phyloP scores from a whole-genome alignment of 2,113 vertebrate genomes.

The Sporophila hypoxantha region DNA sequence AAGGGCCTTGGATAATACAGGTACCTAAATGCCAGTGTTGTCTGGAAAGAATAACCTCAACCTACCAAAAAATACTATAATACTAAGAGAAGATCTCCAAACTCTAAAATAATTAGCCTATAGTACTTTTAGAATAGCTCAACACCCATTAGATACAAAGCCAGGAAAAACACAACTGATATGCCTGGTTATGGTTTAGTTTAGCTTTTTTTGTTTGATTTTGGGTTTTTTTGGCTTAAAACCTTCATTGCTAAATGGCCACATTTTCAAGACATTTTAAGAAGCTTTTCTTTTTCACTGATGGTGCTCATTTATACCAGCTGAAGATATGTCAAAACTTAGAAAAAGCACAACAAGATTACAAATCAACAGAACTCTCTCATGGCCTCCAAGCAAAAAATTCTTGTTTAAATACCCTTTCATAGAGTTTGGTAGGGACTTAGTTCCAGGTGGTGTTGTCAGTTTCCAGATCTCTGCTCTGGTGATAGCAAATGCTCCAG shows the following conservation, averaged over 20 bases:
- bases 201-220: background rate
- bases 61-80: background rate
- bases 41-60: background rate
- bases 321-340: background rate
- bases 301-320: background rate
- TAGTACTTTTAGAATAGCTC: background rate
- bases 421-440: background rate
- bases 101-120: background rate
- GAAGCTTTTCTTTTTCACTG: background rate
- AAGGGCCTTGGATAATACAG: background rate
- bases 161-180: background rate
- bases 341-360: background rate
- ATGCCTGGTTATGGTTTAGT: background rate
- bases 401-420: background rate
- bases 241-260: background rate
- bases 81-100: background rate
- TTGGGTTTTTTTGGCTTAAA: background rate
- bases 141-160: background rate
- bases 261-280: background rate
- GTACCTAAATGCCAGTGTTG: background rate
- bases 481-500: background rate
- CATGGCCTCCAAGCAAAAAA: background rate
- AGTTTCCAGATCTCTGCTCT: background rate
- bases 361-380: background rate
- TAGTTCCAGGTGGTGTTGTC: background rate